Base-by-base conservation (phyloP, 2,888 invertebrate genomes). In the Acleris sparsana region DNA sequence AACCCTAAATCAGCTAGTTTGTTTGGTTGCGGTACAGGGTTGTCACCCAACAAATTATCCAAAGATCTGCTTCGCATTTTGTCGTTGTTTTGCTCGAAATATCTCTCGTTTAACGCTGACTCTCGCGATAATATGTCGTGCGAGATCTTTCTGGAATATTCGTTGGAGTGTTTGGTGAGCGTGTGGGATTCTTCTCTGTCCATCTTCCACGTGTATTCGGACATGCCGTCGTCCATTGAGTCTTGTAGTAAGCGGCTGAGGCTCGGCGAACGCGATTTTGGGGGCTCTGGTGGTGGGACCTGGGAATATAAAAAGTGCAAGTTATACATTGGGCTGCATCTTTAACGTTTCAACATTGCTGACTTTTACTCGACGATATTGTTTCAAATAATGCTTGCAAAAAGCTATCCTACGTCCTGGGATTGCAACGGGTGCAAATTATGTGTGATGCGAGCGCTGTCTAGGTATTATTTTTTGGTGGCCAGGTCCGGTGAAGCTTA, bases 91-190 rank as follows among this genome's bases (percentile, higher is more conserved):
- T 89, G 91, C 71, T 97, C 97, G 79, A 98, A 98, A 84, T 98
- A 98, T 73, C 98, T 93, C 75, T 97, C 97, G 79, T 98, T 98
- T 2, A 98, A 84, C 0, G 97, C 97, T 0, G 97, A 97, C 76
- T 95, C 96, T 64, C 97, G 88, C 0, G 97, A 97, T 0, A 97
- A 86, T 0, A 96, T 93, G 73, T 97, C 96, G 76, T 96, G 95
- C 0, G 96, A 96, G 52, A 94, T 94, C 80, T 96, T 97, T 73
- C 96, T 93, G 0, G 89, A 88, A 70, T 89, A 73, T 16, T 74
- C 83, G 70, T 69, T 75, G 49, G 74, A 72, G 70, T 80, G 80
- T 69, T 84, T 84, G 53, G 69, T 70, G 58, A 80, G 70, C 1
- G 79, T 72, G 62, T 79, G 83, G 0, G 80, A 68, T 20, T 87